Evolutionary conservation across 2,113 vertebrate species (phyloP).

Genomic region (Mus pahari): DNA sequence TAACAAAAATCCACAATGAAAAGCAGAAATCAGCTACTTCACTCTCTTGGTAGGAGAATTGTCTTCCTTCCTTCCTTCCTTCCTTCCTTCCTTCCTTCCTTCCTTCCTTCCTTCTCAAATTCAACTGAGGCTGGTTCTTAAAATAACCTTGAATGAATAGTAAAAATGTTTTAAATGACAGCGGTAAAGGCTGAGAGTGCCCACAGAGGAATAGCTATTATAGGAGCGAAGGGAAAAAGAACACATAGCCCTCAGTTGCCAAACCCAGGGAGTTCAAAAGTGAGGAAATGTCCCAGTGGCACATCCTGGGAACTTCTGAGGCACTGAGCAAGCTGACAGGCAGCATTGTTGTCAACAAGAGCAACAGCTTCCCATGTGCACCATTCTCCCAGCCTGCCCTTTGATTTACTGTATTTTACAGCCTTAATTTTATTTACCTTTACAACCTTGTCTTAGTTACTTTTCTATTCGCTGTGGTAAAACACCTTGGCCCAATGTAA

Average conservation of each 20-base stretch:
- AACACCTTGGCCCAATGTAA: neutral
- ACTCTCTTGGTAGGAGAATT: neutral
- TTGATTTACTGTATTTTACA: neutral
- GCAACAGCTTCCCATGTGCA: rapidly evolving
- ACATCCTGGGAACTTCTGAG: rapidly evolving
- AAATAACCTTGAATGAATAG: slow-evolving; percentile 54
- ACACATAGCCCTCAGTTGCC: neutral
- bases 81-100: too few relatives aligned
- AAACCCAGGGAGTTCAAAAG: neutral
- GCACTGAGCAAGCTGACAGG: rapidly evolving
- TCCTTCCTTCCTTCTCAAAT: neutral
- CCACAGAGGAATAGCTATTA: neutral
- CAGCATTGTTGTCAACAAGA: rapidly evolving
- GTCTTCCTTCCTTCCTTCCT: neutral
- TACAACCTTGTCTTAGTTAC: neutral
- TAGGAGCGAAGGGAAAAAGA: neutral
- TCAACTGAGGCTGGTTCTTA: slow-evolving; percentile 27
- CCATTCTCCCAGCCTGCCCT: rapidly evolving
- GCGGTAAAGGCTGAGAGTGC: neutral
- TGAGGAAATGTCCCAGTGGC: neutral
- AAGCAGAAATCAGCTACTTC: slow-evolving; percentile 45
- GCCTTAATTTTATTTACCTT: neutral
- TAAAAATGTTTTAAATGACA: slow-evolving; percentile 1
- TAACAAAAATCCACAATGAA: neutral
- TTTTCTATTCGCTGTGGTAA: neutral